These are phyloP conservation scores for Meleagris gallopavo DNA, from an alignment of 2,113 vertebrate species.

Conservation along the genomic window DNA sequence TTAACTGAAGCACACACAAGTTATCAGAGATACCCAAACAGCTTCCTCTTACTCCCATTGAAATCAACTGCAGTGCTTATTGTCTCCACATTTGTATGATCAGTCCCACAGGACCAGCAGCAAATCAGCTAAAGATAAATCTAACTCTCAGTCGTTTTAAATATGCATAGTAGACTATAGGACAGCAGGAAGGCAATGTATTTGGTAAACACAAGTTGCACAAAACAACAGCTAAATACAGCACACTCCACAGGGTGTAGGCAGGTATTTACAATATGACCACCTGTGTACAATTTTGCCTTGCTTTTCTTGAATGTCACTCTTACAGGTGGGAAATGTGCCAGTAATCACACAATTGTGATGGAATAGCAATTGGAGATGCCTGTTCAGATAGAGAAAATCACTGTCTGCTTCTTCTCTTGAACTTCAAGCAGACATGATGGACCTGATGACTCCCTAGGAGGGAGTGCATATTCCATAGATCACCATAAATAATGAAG, in stretches of 20 bases:
- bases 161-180: neutral
- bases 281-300: neutral
- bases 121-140: neutral
- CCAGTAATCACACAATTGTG: neutral
- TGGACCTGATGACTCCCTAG: neutral
- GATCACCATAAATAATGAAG: neutral
- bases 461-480: neutral
- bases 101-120: neutral
- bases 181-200: neutral
- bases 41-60: neutral
- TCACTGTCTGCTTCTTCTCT: neutral
- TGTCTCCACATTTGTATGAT: neutral
- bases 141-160: neutral
- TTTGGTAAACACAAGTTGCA: neutral
- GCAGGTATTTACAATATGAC: neutral
- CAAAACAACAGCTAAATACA: neutral
- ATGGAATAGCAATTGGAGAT: neutral
- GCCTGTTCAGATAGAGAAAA: neutral
- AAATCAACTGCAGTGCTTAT: neutral
- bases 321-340: neutral
- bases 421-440: neutral
- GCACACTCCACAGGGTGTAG: neutral
- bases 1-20: neutral
- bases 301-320: neutral
- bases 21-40: neutral